These are phyloP conservation scores for Drosophila anomalata DNA, from an alignment of 2,888 invertebrate species.

Conservation along the genomic window DNA sequence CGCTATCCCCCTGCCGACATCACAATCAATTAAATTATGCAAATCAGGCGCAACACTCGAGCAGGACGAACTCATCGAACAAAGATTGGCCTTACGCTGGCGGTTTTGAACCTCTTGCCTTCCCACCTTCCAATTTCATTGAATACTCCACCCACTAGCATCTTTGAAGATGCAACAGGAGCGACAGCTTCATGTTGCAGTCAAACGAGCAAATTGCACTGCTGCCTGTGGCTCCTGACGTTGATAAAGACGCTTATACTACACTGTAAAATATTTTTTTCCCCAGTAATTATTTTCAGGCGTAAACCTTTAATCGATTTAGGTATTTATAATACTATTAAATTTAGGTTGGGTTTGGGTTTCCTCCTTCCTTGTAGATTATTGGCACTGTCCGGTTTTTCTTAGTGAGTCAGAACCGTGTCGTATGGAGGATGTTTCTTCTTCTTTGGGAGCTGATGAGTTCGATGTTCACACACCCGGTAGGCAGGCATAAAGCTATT, in stretches of 20 bases:
- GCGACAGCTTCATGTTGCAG: conserved; percentile 49
- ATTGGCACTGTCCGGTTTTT: background rate
- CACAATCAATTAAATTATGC: conserved; percentile 82
- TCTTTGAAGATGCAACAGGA: conserved; percentile 31
- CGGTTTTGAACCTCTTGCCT: background rate
- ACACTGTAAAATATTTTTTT: background rate
- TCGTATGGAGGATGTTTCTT: conserved; percentile 48
- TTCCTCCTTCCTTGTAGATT: background rate
- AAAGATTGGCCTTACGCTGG: conserved; percentile 53
- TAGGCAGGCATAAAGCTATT: conserved; percentile 81
- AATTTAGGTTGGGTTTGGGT: too few species aligned
- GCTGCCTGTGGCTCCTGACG: conserved; percentile 27
- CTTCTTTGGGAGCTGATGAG: conserved; percentile 56
- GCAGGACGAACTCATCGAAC: conserved; percentile 43
- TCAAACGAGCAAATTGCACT: conserved; percentile 67
- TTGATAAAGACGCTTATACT: conserved; percentile 17
- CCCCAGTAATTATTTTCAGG: background rate
- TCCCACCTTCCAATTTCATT: conserved; percentile 36
- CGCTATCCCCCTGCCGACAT: conserved; percentile 48
- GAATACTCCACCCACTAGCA: conserved; percentile 73
- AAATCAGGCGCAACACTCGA: conserved; percentile 75
- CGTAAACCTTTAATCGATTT: too few species aligned
- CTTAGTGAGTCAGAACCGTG: conserved; percentile 27
- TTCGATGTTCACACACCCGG: conserved; percentile 83
- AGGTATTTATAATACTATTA: too few species aligned